Evolutionary conservation across 2,797 vertebrate species (phyloP).

Genomic region (Phrynocephalus forsythii): DNA sequence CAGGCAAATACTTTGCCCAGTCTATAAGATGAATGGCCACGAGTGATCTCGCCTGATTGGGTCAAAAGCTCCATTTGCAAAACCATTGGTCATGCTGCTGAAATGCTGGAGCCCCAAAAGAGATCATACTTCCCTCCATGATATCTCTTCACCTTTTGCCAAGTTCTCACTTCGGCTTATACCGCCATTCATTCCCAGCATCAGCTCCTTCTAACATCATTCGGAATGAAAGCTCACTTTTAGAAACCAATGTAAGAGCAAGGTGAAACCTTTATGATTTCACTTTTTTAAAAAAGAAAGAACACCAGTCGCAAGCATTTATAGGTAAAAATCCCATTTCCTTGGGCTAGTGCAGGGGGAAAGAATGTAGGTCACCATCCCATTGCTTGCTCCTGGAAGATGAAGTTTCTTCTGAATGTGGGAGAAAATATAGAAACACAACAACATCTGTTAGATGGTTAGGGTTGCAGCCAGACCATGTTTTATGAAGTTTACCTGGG

Average conservation of each 20-base stretch:
- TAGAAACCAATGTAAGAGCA: too few species aligned
- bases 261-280: too few species aligned
- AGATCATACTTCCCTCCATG: neutral
- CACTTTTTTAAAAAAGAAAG: too few species aligned
- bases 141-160: neutral
- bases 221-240: neutral
- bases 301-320: too few species aligned
- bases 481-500: too few species aligned
- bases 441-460: too few species aligned
- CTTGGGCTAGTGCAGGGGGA: too few species aligned
- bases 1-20: slow-evolving; percentile 46
- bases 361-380: too few species aligned
- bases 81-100: slow-evolving; percentile 34
- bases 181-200: neutral
- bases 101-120: neutral
- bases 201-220: neutral
- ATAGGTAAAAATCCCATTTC: too few species aligned
- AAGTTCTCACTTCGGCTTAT: neutral
- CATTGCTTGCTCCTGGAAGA: neutral
- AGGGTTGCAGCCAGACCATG: too few species aligned
- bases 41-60: slow-evolving; percentile 59
- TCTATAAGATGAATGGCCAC: slow-evolving; percentile 62
- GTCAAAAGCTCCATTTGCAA: slow-evolving; percentile 23
- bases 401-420: too few species aligned
- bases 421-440: too few species aligned